phyloP scores from a whole-genome alignment of 2,888 invertebrate species.

The Scaptomyza caliginosa region DNA sequence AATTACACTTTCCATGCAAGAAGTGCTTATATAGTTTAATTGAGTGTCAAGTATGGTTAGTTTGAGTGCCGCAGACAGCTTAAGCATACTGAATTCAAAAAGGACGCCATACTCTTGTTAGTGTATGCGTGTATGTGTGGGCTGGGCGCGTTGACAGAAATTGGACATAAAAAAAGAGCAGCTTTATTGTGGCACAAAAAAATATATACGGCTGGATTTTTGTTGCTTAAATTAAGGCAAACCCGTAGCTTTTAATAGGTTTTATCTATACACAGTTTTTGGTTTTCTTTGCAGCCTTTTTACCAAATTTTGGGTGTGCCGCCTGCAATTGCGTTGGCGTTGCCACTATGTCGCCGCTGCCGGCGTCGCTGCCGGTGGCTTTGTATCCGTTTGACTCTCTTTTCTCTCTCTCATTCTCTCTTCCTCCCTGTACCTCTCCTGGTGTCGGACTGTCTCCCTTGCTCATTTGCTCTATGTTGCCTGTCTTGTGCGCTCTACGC shows the following conservation, averaged over 20 bases:
- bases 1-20: conserved; percentile 1
- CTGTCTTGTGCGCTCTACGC: conserved; percentile 46
- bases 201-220: conserved; percentile 2
- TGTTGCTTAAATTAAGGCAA: background rate
- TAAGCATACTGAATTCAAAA: conserved; percentile 51
- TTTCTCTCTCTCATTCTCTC: conserved; percentile 5
- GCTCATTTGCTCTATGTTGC: conserved; percentile 38
- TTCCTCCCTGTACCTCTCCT: conserved; percentile 15
- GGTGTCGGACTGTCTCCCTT: conserved; percentile 28
- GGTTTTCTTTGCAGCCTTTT: conserved; percentile 54
- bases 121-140: conserved; percentile 45
- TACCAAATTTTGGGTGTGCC: conserved; percentile 80
- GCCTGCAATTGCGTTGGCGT: conserved; percentile 75
- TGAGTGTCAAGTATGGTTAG: conserved; percentile 6
- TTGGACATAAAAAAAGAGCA: conserved; percentile 13
- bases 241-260: background rate
- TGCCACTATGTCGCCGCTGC: conserved; percentile 77
- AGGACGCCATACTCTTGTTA: conserved; percentile 67
- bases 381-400: conserved; percentile 72
- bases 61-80: conserved; percentile 44
- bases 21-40: conserved; percentile 12
- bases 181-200: conserved; percentile 1
- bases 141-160: conserved; percentile 30
- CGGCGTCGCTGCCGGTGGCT: conserved; percentile 71
- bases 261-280: conserved; percentile 38